Conservation (phyloP, 1,140 invertebrate genomes). For the Euwallacea fornicatus region DNA sequence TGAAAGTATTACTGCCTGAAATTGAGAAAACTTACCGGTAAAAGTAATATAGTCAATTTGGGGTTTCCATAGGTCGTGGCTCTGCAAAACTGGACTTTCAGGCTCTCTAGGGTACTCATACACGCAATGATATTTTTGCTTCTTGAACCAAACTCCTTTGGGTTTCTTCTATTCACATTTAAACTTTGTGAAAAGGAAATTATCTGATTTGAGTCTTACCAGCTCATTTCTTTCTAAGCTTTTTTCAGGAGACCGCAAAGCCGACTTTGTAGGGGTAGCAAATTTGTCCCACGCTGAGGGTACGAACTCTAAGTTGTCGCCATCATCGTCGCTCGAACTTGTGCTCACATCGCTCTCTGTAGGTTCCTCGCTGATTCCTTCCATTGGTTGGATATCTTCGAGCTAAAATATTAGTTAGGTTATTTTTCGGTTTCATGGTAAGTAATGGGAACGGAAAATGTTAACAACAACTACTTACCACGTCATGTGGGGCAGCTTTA, state of each 20-base stretch:
- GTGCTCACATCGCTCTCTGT: slow-evolving; percentile 46
- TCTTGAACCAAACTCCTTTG: slow-evolving; percentile 73
- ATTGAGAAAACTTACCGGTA: slow-evolving; percentile 42
- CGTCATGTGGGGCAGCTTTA: slow-evolving; percentile 50
- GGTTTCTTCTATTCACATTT: slow-evolving; percentile 53
- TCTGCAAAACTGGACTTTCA: slow-evolving; percentile 50
- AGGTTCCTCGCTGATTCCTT: slow-evolving; percentile 45
- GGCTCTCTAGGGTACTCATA: slow-evolving; percentile 79
- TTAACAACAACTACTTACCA: slow-evolving; percentile 43
- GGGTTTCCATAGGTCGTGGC: slow-evolving; percentile 50
- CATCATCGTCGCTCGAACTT: slow-evolving; percentile 59
- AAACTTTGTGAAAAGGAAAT: background rate
- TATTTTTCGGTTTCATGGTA: too few relatives aligned
- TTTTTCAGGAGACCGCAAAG: slow-evolving; percentile 59
- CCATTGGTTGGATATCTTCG: slow-evolving; percentile 43
- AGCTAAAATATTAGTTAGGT: slow-evolving; percentile 30
- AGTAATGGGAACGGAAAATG: slow-evolving; percentile 11
- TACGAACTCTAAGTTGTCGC: slow-evolving; percentile 62
- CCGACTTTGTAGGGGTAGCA: slow-evolving; percentile 60
- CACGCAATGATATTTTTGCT: slow-evolving; percentile 78
- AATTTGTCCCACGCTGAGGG: slow-evolving; percentile 64
- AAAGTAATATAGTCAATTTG: slow-evolving; percentile 49
- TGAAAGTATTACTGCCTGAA: too few relatives aligned
- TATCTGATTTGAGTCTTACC: slow-evolving; percentile 34
- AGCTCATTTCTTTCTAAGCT: slow-evolving; percentile 47